Evolutionary conservation across 37 sponge, comb jelly and placozoan genomes (phyloP).

Genomic region (Petrosia ficiformis): DNA sequence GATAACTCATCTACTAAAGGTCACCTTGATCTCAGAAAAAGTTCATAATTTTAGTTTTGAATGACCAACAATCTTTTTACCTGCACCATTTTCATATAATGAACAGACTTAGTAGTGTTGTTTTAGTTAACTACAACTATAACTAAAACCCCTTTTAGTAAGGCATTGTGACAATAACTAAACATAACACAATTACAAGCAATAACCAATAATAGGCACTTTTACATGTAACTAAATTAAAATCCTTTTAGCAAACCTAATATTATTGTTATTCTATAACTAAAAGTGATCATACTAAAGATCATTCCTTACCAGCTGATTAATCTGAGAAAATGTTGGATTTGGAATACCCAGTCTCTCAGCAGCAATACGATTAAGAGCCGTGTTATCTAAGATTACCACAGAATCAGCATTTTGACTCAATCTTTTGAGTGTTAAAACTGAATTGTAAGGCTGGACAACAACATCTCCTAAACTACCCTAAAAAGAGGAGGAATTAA

Average conservation of each 20-base stretch:
- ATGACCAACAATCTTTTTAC: too few relatives aligned
- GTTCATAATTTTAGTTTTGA: too few relatives aligned
- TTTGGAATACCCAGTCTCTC: conserved; percentile 92
- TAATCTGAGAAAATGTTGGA: conserved; percentile 88
- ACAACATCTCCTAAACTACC: conserved; percentile 86
- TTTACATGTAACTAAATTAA: too few relatives aligned
- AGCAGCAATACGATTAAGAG: conserved; percentile 92
- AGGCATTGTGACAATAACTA: too few relatives aligned
- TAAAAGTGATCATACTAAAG: background rate
- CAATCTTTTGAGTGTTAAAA: conserved; percentile 94
- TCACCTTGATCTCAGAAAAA: too few relatives aligned
- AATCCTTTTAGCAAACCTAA: too few relatives aligned
- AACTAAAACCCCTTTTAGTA: too few relatives aligned
- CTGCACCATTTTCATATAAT: too few relatives aligned
- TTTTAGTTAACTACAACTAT: too few relatives aligned
- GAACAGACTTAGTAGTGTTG: too few relatives aligned
- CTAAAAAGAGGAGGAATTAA: conserved; percentile 10
- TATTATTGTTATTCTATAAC: background rate
- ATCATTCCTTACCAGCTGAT: conserved; percentile 73
- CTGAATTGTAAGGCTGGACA: conserved; percentile 99
- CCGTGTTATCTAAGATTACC: conserved; percentile 97
- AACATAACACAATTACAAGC: conserved; percentile 15
- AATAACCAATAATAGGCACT: background rate
- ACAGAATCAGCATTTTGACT: conserved; percentile 96
- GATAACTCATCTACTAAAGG: background rate